Evolutionary conservation across 2,888 invertebrate species (phyloP).

Genomic region (Orthonevra nobilis): DNA sequence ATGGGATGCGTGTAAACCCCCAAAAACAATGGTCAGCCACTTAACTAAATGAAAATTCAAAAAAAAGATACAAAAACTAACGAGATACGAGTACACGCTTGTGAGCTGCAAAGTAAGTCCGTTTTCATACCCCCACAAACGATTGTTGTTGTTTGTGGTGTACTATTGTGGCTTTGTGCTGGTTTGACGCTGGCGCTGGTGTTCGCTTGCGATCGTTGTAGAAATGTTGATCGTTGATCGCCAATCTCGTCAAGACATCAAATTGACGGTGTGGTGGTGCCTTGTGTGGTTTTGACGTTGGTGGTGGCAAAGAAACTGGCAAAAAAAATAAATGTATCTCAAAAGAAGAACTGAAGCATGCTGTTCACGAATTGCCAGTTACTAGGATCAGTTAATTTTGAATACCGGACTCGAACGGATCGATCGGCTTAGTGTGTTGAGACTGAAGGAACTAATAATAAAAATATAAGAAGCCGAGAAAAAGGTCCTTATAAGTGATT

Average conservation of each 20-base stretch:
- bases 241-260: too few species aligned
- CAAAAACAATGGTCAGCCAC: too few species aligned
- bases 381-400: conserved; percentile 76
- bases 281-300: conserved; percentile 8
- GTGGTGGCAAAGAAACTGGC: conserved; percentile 24
- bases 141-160: too few species aligned
- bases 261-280: too few species aligned
- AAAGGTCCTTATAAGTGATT: conserved; percentile 46
- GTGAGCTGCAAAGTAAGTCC: too few species aligned
- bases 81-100: too few species aligned
- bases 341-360: conserved; percentile 54
- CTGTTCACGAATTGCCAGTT: conserved; percentile 31
- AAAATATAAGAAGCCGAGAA: conserved; percentile 37
- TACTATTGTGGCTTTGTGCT: too few species aligned
- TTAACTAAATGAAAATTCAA: too few species aligned
- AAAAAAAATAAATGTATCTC: conserved; percentile 34
- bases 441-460: neutral
- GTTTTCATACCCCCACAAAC: too few species aligned
- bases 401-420: conserved; percentile 76
- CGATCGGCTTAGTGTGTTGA: conserved; percentile 53
- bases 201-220: neutral
- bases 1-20: too few species aligned
- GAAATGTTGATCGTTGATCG: too few species aligned
- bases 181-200: neutral
- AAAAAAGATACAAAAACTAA: too few species aligned